Percentiles rank a stretch among this genome's conserved stretches.
phyloP scores from a whole-genome alignment of 2,113 vertebrate species.

The Oryzias curvinotus region DNA sequence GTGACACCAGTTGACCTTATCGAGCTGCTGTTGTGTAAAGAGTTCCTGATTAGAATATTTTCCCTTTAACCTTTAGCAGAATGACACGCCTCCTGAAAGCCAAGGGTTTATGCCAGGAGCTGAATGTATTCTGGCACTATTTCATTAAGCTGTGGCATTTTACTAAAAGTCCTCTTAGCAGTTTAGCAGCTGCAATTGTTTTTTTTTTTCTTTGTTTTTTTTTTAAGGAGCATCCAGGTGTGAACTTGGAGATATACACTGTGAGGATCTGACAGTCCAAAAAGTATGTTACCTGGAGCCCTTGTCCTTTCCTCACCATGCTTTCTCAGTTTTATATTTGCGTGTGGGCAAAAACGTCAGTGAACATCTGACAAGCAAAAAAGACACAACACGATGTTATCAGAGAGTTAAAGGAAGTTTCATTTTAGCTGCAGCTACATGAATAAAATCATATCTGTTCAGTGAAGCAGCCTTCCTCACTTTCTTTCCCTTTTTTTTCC shows the following conservation, averaged over 20 bases:
- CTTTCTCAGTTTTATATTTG: conserved; percentile 25
- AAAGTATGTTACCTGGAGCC: conserved; percentile 46
- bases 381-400: conserved; percentile 43
- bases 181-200: conserved; percentile 22
- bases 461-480: conserved; percentile 16
- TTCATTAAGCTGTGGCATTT: conserved; percentile 65
- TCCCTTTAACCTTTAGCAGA: conserved; percentile 75
- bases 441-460: conserved; percentile 31
- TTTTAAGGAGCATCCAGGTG: conserved; percentile 44
- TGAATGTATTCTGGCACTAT: conserved; percentile 50
- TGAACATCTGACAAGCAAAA: conserved; percentile 34
- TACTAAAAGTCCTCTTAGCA: conserved; percentile 31
- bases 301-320: conserved; percentile 10
- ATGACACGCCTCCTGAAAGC: conserved; percentile 52
- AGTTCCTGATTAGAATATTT: conserved; percentile 77
- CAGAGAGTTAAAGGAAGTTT: conserved; percentile 50
- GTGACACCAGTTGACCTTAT: conserved; percentile 77
- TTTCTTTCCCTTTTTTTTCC: conserved; percentile 21
- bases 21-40: conserved; percentile 74
- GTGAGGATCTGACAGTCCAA: conserved; percentile 54
- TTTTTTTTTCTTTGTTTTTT: conserved; percentile 19
- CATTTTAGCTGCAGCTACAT: conserved; percentile 49
- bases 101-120: conserved; percentile 56
- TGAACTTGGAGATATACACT: conserved; percentile 17
- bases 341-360: conserved; percentile 9